Evolutionary conservation across 2,113 vertebrate species (phyloP).

Genomic region (Raja brachyura): DNA sequence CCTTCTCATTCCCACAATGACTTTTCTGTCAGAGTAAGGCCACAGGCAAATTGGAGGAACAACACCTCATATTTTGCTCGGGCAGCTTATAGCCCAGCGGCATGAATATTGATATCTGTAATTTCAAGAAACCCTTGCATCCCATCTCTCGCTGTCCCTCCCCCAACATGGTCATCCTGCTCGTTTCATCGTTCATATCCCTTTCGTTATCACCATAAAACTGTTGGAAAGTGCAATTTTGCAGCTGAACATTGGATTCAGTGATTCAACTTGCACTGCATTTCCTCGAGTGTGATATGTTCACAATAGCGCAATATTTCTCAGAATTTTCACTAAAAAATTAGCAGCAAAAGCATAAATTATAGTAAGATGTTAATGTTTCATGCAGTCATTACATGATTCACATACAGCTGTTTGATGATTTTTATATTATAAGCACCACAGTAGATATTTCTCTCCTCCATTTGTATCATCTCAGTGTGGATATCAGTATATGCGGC

Average conservation of each 20-base stretch:
- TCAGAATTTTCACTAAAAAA: neutral
- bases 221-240: neutral
- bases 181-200: too few species aligned
- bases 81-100: too few species aligned
- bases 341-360: neutral
- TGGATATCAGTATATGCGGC: constrained; percentile 55
- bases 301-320: too few species aligned
- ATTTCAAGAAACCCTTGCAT: too few species aligned
- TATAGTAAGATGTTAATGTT: neutral
- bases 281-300: neutral
- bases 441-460: constrained; percentile 84
- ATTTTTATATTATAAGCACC: constrained; percentile 62
- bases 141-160: too few species aligned
- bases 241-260: neutral
- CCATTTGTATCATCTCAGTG: constrained; percentile 60
- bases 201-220: neutral
- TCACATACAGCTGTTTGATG: constrained; percentile 63
- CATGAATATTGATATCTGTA: too few species aligned
- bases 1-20: too few species aligned
- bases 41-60: too few species aligned
- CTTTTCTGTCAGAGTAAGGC: too few species aligned
- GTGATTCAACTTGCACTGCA: neutral
- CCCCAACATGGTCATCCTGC: too few species aligned
- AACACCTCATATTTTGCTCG: too few species aligned
- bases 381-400: neutral